phyloP scores from a whole-genome alignment of 1,140 invertebrate genomes.

The silkworm (Bombyx mori) region ASM3026992v2 NC_085107.1:17724501-17725000 shows the following conservation, averaged over 20 bases:
- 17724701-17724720: conserved; percentile 21
- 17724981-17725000: too few species aligned
- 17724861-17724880: not conserved
- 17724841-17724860: not conserved
- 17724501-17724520: not conserved
- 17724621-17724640: conserved; percentile 32
- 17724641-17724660: conserved; percentile 58
- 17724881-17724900: not conserved
- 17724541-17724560: conserved; percentile 30
- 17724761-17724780: conserved; percentile 6
- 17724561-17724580: conserved; percentile 64
- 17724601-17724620: conserved; percentile 65
- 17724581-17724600: conserved; percentile 55
- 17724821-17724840: too few species aligned
- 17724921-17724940: too few species aligned
- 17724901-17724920: too few species aligned
- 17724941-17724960: too few species aligned
- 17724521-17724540: not conserved
- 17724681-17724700: conserved; percentile 27
- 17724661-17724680: conserved; percentile 46
- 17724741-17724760: not conserved
- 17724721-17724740: conserved; percentile 3
- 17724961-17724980: too few species aligned
- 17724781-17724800: not conserved
- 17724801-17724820: too few species aligned